These are phyloP conservation scores for Pomatorhinus ruficollis DNA, from an alignment of 2,113 vertebrate species.

Conservation along the genomic window DNA sequence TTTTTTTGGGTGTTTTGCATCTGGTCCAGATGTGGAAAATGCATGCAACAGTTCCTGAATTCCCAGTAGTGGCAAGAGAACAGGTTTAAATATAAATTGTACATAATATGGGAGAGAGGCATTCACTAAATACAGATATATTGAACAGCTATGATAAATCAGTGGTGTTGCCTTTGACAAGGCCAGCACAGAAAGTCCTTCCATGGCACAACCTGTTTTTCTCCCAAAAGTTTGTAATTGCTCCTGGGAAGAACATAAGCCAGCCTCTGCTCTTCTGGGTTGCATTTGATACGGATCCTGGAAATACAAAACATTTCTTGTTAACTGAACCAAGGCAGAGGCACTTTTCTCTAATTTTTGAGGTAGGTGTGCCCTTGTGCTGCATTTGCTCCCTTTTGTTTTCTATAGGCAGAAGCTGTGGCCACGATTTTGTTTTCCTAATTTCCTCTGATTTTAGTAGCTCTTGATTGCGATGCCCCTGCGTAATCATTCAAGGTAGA, in stretches of 20 bases:
- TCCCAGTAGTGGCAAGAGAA: background rate
- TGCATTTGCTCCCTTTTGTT: background rate
- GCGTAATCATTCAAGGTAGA: slow-evolving; percentile 45
- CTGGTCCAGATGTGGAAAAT: background rate
- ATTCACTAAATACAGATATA: background rate
- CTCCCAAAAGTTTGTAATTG: background rate
- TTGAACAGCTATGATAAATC: background rate
- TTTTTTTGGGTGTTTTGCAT: background rate
- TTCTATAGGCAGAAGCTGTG: background rate
- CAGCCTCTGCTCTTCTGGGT: background rate
- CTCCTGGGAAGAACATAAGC: background rate
- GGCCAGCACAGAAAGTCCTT: background rate
- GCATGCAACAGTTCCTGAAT: background rate
- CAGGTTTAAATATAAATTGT: background rate
- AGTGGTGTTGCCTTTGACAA: background rate
- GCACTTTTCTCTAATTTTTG: background rate
- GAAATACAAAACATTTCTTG: background rate
- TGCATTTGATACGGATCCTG: background rate
- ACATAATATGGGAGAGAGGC: background rate
- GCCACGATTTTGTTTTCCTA: background rate
- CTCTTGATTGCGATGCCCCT: background rate
- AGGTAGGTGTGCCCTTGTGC: background rate
- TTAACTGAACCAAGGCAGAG: background rate
- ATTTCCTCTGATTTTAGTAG: slow-evolving; percentile 42
- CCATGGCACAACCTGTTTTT: fast-evolving